Base-by-base conservation (phyloP, 2,797 vertebrate species). In the Oreortyx pictus region DNA sequence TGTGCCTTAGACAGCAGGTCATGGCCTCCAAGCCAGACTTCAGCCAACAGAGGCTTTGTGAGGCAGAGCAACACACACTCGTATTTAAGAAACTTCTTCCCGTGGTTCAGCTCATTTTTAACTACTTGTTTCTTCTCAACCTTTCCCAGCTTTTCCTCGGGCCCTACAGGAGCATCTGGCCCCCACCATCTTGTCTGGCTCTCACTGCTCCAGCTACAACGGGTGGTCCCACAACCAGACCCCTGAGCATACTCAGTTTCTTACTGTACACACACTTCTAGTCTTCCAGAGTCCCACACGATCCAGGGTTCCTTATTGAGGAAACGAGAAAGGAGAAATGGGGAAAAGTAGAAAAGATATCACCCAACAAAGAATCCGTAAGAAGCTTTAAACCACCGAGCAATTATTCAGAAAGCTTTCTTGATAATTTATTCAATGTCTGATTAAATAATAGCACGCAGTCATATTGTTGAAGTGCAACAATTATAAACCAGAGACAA, bases 401-500 rank as follows among this genome's bases (percentile, higher is more conserved):
- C 70, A 83, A 90, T 90, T 87, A 95, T 43, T 59, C 43, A 64
- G 81, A 93, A 90, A 89, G 86, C 84, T 92, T 86, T 83, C 82
- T 29, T 76, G 93, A 86, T 95, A 90, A 96, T 94, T 87, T 93
- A 93, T 85, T 90, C 60, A 1, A 90, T 67, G 70, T 65, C 84
- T 92, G 88, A 92, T 93, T 93, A 95, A 95, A 93, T 86, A 93
- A 95, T 90, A 93, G 94, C 76, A 92, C 57, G 70, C 50, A 94
- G 92, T 95, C 84, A 90, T 78, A 92, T 80, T 95, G 92, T 60
- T 96, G 87, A 94, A 94, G 89, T 78, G 92, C 86, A 94, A 95
- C 91, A 93, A 93, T 89, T 94, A 94, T 49, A 92, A 94, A 92
- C 76, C 89, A 94, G 94, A 95, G 90, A 94, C 88, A 93, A 41